Percentiles rank a stretch among this genome's conserved stretches.
These are phyloP conservation scores for Hydrolagus colliei DNA, from an alignment of 2,797 vertebrate species.

Conservation along the genomic window DNA sequence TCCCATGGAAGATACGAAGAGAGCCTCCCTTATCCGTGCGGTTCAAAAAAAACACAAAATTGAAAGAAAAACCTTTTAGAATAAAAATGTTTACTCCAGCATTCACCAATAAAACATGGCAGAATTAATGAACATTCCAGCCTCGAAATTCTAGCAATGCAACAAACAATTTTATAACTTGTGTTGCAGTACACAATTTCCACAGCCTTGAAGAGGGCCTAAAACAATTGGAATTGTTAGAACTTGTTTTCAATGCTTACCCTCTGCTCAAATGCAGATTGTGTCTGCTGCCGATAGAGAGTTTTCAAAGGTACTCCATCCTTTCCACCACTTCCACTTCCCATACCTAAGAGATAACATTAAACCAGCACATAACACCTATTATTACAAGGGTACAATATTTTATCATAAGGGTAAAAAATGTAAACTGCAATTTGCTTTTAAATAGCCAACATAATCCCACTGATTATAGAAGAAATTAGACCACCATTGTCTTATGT, in stretches of 20 bases:
- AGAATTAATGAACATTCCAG: background rate
- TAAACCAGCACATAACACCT: background rate
- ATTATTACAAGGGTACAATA: background rate
- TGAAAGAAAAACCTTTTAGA: background rate
- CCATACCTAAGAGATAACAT: slow-evolving; percentile 75
- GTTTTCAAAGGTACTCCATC: slow-evolving; percentile 91
- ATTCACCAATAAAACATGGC: no score
- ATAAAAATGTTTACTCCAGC: background rate
- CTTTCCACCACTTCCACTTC: slow-evolving; percentile 91
- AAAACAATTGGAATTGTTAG: slow-evolving; percentile 24
- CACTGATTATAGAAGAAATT: slow-evolving; percentile 10
- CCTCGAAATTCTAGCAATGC: slow-evolving; percentile 18
- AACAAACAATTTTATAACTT: slow-evolving; percentile 51
- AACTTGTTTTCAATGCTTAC: slow-evolving; percentile 56
- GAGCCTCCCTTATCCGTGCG: slow-evolving; percentile 73
- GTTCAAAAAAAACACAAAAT: slow-evolving; percentile 47
- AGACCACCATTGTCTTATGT: background rate
- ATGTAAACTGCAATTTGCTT: background rate
- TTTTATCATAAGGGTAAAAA: background rate
- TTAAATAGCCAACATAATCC: background rate
- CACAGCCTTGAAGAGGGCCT: slow-evolving; percentile 33
- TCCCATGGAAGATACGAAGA: slow-evolving; percentile 75
- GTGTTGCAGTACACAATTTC: slow-evolving; percentile 21
- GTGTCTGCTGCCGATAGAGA: slow-evolving; percentile 92
- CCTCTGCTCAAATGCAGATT: slow-evolving; percentile 90